These are phyloP conservation scores for Platyrinchus mystaceus DNA, from an alignment of 2,797 vertebrate species.

Conservation along the genomic window DNA sequence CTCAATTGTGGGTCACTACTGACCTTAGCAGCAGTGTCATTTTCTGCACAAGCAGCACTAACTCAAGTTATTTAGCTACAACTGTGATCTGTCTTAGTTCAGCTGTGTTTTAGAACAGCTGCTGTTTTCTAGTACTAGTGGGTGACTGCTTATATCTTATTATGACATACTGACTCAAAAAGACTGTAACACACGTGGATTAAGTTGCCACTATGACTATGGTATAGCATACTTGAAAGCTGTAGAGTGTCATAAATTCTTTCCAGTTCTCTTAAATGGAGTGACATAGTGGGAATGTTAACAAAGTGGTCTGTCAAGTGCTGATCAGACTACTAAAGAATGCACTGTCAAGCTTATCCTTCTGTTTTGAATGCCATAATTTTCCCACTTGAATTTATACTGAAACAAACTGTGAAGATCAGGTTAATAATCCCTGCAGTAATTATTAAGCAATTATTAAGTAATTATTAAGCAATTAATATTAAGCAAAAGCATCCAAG, in stretches of 20 bases:
- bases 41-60: background rate
- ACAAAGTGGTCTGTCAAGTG: background rate
- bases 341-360: background rate
- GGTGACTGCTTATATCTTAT: background rate
- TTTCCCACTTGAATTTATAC: background rate
- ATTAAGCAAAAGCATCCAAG: background rate
- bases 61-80: background rate
- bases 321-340: background rate
- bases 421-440: background rate
- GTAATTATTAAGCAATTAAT: too few species aligned
- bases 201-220: background rate
- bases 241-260: background rate
- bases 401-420: background rate
- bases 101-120: background rate
- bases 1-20: background rate
- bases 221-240: background rate
- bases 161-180: background rate
- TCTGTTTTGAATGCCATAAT: background rate
- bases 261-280: background rate
- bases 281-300: background rate
- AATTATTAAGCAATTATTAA: too few species aligned
- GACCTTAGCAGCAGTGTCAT: background rate
- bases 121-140: background rate
- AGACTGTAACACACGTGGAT: accelerated
- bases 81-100: background rate